Evolutionary conservation across 2,797 vertebrate species (phyloP).

Genomic region (Chelidonichthys spinosus): DNA sequence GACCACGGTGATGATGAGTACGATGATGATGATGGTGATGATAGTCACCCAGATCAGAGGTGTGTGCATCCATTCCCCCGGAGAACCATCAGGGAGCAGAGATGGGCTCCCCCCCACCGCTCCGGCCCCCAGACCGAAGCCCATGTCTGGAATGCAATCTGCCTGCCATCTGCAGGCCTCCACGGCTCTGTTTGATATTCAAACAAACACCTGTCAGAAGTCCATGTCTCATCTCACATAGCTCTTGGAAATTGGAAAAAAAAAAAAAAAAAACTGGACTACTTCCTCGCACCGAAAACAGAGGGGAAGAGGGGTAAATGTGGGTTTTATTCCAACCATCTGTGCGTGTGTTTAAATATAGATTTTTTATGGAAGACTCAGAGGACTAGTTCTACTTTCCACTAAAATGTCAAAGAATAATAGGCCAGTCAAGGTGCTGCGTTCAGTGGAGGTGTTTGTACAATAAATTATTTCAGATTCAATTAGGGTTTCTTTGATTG

Average conservation of each 20-base stretch:
- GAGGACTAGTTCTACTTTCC: conserved; percentile 75
- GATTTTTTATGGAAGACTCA: conserved; percentile 77
- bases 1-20: conserved; percentile 25
- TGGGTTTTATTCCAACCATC: conserved; percentile 78
- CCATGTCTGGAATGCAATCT: conserved; percentile 83
- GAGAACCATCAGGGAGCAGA: conserved; percentile 64
- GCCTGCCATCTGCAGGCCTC: conserved; percentile 83
- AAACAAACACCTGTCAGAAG: conserved; percentile 85
- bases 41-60: conserved; percentile 46
- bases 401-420: conserved; percentile 76
- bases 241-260: conserved; percentile 77
- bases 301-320: conserved; percentile 64
- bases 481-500: conserved; percentile 49
- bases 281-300: conserved; percentile 64
- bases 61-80: conserved; percentile 53
- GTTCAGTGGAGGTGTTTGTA: conserved; percentile 63
- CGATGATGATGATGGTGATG: conserved; percentile 43
- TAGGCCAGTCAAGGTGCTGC: conserved; percentile 65
- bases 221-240: conserved; percentile 75
- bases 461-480: conserved; percentile 65
- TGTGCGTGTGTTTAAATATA: conserved; percentile 79
- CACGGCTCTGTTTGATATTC: conserved; percentile 80
- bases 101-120: conserved; percentile 52
- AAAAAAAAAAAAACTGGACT: conserved; percentile 63
- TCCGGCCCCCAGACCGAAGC: conserved; percentile 68